Evolutionary conservation across 1,140 invertebrate genomes (phyloP), one percentile per base, ranked within the genome.

Genomic region (Cotesia glomerata): DNA sequence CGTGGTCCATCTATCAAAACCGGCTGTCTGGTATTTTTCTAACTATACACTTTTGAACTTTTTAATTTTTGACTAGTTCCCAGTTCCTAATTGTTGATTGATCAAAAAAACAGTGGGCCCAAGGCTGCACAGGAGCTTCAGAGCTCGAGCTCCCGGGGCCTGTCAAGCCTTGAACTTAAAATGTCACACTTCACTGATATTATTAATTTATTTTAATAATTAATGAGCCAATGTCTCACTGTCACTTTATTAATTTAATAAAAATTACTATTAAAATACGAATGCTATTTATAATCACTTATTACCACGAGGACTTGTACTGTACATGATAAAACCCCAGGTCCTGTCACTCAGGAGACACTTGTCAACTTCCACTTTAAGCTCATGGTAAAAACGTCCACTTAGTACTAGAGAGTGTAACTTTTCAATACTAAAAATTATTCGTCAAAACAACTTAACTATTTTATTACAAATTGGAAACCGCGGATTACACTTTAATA

Each of bases 1-100:
- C 83, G 80, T 85, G 83, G 74, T 85, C 84, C 84, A 85, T 85
- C 58, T 75, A 74, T 78, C 68, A 71, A n/a, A 77, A 69, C 78
- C 73, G 71, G 68, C 63, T 68, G 32, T 58, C 34, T 69, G 32
- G 49, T 72, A 63, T 69, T 71, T n/a, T 8, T 62, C 7, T 13
- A 35, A 36, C 3, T 35, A 58, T 26, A 34, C 26, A 58, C 56
- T 58, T 45, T 45, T 54, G 52, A 54, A 54, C 52, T 16, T 54
- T 54, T 54, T 16, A 26, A 26, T 26, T 26, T 26, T 26, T 0
- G 26, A 26, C 26, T 26, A 26, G 26, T 26, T 26, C 26, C 26
- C 26, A 26, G 26, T 26, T 26, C 26, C 26, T 26, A 26, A 3
- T 26, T 26, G 2, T 26, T 26, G 26, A 26, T 26, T 26, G 39